These are phyloP conservation scores for Antheraea pernyi DNA, from an alignment of 1,140 invertebrate genomes.

Conservation along the genomic window DNA sequence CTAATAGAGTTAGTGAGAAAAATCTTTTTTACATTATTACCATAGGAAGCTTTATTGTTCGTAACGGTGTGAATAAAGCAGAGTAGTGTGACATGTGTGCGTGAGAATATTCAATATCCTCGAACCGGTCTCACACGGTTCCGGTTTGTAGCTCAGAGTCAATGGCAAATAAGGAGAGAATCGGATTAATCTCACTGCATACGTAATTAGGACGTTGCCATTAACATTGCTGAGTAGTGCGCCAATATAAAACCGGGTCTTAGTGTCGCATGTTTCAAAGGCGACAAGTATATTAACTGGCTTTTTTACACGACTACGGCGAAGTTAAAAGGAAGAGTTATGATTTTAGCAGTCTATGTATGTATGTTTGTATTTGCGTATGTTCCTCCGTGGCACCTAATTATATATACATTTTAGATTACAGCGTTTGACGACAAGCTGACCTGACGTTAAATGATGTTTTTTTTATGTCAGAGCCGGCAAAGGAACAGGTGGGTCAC, in stretches of 20 bases:
- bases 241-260: neutral
- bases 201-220: slow-evolving; percentile 20
- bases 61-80: slow-evolving; percentile 13
- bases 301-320: too few relatives aligned
- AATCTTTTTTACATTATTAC: too few relatives aligned
- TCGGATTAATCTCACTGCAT: slow-evolving; percentile 21
- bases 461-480: too few relatives aligned
- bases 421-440: too few relatives aligned
- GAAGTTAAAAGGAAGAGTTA: too few relatives aligned
- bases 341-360: too few relatives aligned
- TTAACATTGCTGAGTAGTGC: neutral
- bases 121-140: slow-evolving; percentile 33
- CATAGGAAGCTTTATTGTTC: neutral
- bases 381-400: too few relatives aligned
- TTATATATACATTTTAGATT: too few relatives aligned
- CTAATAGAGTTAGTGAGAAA: too few relatives aligned
- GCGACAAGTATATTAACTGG: neutral
- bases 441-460: too few relatives aligned
- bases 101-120: slow-evolving; percentile 52
- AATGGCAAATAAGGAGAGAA: slow-evolving; percentile 20
- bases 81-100: slow-evolving; percentile 26
- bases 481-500: too few relatives aligned
- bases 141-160: slow-evolving; percentile 33
- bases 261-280: neutral
- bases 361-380: too few relatives aligned